Evolutionary conservation across 2,888 invertebrate genomes (phyloP).

Genomic region (Trilocha varians): DNA sequence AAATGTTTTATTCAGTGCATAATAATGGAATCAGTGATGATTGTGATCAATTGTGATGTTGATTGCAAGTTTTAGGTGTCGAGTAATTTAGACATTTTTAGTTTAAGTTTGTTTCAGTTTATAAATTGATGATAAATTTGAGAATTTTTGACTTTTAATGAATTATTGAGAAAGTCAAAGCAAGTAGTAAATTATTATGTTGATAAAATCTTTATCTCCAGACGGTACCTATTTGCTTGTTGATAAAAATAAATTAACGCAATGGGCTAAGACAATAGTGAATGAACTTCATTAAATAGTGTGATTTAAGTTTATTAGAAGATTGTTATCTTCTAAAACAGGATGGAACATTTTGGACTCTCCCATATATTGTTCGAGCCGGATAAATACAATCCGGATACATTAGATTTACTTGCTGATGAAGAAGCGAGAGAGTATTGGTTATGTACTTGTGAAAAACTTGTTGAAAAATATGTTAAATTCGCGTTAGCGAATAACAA

Average conservation of each 20-base stretch:
- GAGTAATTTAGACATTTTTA: too few species aligned
- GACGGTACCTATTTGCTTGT: constrained; percentile 37
- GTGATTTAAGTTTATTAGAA: constrained; percentile 11
- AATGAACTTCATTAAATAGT: constrained; percentile 23
- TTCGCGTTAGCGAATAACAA: constrained; percentile 86
- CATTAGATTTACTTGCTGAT: constrained; percentile 90
- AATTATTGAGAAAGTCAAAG: too few species aligned
- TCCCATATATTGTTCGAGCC: constrained; percentile 81
- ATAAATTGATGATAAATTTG: too few species aligned
- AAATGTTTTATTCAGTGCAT: too few species aligned
- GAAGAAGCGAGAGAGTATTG: constrained; percentile 91
- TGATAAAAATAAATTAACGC: constrained; percentile 43
- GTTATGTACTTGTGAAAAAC: constrained; percentile 91
- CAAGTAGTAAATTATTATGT: constrained; percentile 18
- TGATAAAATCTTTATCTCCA: constrained; percentile 40
- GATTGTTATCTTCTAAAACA: constrained; percentile 25
- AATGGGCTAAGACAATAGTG: constrained; percentile 45
- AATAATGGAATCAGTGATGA: too few species aligned
- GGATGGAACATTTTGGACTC: constrained; percentile 62
- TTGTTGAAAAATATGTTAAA: constrained; percentile 87
- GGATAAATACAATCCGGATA: constrained; percentile 89
- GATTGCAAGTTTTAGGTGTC: too few species aligned
- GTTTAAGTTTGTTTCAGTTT: too few species aligned
- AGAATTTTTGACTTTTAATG: too few species aligned
- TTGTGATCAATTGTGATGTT: too few species aligned